These are phyloP conservation scores for human (Homo sapiens) DNA, from an alignment of 2,113 vertebrate species.

Conservation along the genomic window DNA sequence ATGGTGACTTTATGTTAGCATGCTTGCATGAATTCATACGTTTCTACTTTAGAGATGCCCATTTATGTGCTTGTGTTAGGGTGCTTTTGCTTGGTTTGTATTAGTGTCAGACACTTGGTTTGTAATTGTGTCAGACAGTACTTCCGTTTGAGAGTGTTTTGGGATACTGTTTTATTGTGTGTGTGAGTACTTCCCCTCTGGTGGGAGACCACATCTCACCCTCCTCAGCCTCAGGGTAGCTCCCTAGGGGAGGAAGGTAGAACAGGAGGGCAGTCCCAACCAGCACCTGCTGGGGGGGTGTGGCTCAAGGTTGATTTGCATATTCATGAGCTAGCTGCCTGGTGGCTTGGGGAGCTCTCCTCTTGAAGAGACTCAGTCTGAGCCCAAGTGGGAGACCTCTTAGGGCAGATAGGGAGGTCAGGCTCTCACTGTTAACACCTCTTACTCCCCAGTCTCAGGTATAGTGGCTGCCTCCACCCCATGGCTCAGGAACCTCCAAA, in stretches of 20 bases:
- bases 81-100: neutral
- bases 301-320: constrained; percentile 19
- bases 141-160: neutral
- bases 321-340: constrained; percentile 1
- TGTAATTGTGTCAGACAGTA: neutral
- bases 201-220: neutral
- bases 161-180: neutral
- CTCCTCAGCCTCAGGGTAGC: neutral
- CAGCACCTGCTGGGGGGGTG: neutral
- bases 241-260: neutral
- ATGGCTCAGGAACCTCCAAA: neutral
- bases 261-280: neutral
- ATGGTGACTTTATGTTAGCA: neutral
- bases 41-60: neutral
- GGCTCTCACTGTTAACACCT: neutral
- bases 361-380: neutral
- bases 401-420: neutral
- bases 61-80: neutral
- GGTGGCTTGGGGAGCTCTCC: neutral
- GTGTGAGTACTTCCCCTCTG: neutral
- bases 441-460: neutral
- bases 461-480: neutral
- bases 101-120: neutral
- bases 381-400: neutral
- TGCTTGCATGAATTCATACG: neutral